These are phyloP conservation scores for Arizona elegans DNA, from an alignment of 2,113 vertebrate genomes.

Conservation along the genomic window DNA sequence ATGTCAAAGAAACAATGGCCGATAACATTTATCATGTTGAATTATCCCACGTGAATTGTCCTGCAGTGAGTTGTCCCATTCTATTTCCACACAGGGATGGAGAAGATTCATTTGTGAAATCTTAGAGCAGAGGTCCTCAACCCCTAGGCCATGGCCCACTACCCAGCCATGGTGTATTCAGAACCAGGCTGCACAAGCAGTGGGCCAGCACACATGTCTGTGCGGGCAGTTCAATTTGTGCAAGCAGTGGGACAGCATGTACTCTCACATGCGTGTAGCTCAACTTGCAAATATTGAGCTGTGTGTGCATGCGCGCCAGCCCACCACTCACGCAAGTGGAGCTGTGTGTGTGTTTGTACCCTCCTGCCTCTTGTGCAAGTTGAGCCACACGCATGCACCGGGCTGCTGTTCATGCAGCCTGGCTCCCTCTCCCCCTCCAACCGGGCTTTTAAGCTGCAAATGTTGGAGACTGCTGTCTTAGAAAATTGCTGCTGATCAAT, in stretches of 20 bases:
- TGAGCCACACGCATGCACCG: not conserved
- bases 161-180: not conserved
- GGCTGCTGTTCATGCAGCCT: not conserved
- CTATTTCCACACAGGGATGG: not conserved
- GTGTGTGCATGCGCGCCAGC: too few species aligned
- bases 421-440: not conserved
- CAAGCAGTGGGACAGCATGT: not conserved
- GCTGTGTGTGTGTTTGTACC: too few species aligned
- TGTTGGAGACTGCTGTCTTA: not conserved
- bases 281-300: not conserved
- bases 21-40: not conserved
- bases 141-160: not conserved
- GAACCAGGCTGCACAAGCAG: not conserved
- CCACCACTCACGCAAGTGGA: not conserved
- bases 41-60: not conserved
- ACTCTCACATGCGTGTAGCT: not conserved
- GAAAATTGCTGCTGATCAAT: not conserved
- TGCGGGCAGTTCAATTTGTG: not conserved
- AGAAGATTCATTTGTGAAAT: not conserved
- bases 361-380: not conserved
- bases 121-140: not conserved
- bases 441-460: not conserved
- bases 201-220: not conserved
- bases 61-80: not conserved
- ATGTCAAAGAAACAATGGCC: not conserved